Evolutionary conservation across 2,113 vertebrate genomes (phyloP), one percentile per base, ranked within the genome.

Genomic region (Nestor notabilis): DNA sequence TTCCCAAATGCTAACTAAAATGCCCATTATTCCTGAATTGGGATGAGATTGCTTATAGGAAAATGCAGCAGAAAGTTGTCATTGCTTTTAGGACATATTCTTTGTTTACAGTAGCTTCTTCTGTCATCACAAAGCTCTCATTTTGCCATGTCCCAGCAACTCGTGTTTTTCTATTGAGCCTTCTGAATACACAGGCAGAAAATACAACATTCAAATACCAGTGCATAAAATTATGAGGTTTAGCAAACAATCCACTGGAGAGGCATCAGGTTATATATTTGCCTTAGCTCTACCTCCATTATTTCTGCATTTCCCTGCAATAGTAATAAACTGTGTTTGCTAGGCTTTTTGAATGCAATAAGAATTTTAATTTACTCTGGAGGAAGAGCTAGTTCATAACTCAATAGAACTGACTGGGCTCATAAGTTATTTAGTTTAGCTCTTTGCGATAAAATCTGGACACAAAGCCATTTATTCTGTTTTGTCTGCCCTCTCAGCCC

Each of bases 281-380:
- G 83, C 78, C 74, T 97, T 97, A 93, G 86, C 80, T 89, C 52
- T 90, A 14, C 72, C 33, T 89, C 93, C 76, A 94, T 97, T 97
- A 95, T 96, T 97, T 84, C 83, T 93, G 79, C 85, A 50, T 28
- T 92, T 95, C 71, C 66, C 90, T 93, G 81, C 69, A 92, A 83
- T 18, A 89, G 86, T 83, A 92, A 97, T 96, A 92, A 95, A 95
- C 93, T 91, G 78, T 84, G 80, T 93, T 97, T 85, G 43, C 71
- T 87, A 69, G 82, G 86, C 47, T 85, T 96, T 95, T 72, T 88
- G 92, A 83, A 95, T 96, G 93, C 85, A 95, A 21, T 70, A 47
- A 71, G 93, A 96, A 96, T 97, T 97, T 89, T 97, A 97, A 97
- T 97, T 97, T 97, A 95, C 85, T 94, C 83, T 43, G 75, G 53